Conservation (phyloP, 2,113 vertebrate genomes). For the Blennius ocellaris region DNA sequence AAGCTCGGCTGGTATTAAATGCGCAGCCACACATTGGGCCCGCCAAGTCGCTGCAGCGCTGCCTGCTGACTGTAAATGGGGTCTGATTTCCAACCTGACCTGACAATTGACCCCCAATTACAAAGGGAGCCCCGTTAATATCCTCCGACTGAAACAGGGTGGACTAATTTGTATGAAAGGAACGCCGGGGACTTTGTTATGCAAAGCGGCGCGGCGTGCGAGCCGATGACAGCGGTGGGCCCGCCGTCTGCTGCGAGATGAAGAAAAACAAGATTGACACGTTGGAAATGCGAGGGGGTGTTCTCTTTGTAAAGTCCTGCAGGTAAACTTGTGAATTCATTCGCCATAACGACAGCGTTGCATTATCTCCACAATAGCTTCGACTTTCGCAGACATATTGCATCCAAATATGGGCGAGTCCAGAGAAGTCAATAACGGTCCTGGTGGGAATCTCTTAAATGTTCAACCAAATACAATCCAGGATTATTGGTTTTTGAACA, state of each 20-base stretch:
- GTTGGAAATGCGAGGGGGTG: background rate
- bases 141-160: conserved; percentile 40
- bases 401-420: conserved; percentile 66
- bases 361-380: conserved; percentile 51
- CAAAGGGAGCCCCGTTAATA: conserved; percentile 53
- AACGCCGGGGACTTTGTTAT: conserved; percentile 47
- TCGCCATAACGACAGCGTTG: conserved; percentile 40
- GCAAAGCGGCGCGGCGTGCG: conserved; percentile 48
- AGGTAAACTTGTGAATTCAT: conserved; percentile 55
- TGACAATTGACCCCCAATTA: conserved; percentile 56
- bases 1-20: conserved; percentile 50
- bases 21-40: conserved; percentile 57
- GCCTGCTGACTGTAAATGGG: conserved; percentile 44
- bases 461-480: conserved; percentile 73
- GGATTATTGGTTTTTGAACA: conserved; percentile 80
- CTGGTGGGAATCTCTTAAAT: conserved; percentile 73
- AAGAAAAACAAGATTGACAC: conserved; percentile 49
- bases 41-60: conserved; percentile 39
- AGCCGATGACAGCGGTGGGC: conserved; percentile 13
- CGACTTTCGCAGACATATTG: conserved; percentile 59
- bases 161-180: conserved; percentile 52
- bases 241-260: conserved; percentile 22
- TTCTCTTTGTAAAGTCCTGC: conserved; percentile 29
- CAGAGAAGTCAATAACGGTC: conserved; percentile 65
- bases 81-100: conserved; percentile 51